Evolutionary conservation across 2,113 vertebrate species (phyloP).

Genomic region (Sylvilagus bachmani): DNA sequence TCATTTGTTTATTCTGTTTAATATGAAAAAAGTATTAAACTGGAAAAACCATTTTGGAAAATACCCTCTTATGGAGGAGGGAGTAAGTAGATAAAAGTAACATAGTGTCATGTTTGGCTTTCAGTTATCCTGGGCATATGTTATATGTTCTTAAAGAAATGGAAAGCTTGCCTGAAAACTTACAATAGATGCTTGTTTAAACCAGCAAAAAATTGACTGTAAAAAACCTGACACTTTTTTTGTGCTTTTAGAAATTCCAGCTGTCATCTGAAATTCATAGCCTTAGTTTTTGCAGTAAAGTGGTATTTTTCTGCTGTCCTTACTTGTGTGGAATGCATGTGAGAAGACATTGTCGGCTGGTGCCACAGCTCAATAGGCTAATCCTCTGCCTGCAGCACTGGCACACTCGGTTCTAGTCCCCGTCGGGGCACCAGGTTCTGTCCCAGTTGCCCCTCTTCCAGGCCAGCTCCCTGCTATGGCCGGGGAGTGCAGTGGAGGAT

Average conservation of each 20-base stretch:
- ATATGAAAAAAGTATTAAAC: not conserved
- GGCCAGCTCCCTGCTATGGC: no score
- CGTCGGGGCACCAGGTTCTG: no score
- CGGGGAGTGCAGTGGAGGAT: no score
- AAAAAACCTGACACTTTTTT: not conserved
- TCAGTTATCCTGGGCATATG: not conserved
- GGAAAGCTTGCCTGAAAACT: not conserved
- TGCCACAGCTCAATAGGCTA: no score
- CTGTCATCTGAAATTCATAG: not conserved
- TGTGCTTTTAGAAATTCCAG: conserved; percentile 2
- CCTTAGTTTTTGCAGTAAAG: not conserved
- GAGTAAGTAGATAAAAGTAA: conserved; percentile 20
- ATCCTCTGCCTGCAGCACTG: no score
- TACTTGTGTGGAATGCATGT: not conserved
- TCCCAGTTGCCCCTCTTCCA: no score
- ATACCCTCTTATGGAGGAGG: not conserved
- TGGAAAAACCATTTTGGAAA: conserved; percentile 13
- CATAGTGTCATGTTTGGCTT: not conserved
- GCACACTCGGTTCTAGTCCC: no score
- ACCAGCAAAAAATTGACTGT: not conserved
- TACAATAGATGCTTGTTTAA: conserved; percentile 26
- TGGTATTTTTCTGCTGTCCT: not conserved
- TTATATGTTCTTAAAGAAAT: conserved; percentile 36
- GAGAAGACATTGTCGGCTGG: not conserved
- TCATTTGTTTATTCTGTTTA: conserved; percentile 27